Evolutionary conservation across 2,797 vertebrate species (phyloP), one percentile per base, ranked within the genome.

Genomic region (Sebastes jordani): DNA sequence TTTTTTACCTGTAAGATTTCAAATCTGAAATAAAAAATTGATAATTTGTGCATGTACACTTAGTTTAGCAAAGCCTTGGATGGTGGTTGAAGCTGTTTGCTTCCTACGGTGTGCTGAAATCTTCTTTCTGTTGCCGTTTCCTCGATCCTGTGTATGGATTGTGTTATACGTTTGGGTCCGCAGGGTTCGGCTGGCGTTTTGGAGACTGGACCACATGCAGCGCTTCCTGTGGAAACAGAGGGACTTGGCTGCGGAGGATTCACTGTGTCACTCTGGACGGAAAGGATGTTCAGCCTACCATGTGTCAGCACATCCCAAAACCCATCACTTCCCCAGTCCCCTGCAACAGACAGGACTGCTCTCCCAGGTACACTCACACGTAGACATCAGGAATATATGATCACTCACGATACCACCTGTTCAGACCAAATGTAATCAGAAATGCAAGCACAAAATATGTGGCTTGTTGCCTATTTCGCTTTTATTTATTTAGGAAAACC

Each of bases 201-300:
- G 92, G 93, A 0, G 93, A 95, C 63, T 98, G 96, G 97, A 94
- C 91, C 1, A 63, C 74, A 1, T 99, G 98, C 90, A 96, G 97
- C 11, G 85, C 96, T 14, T 94, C 95, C 74, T 99, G 98, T 80
- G 97, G 98, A 56, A 95, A 91, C 76, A 85, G 85, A 61, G 97
- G 97, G 52, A 91, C 86, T 8, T 95, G 92, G 23, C 82, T 92
- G 68, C 95, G 92, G 91, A 92, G 81, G 34, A 82, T 92, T 0
- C 93, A 52, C 36, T 99, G 98, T 56, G 16, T 91, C 36, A 86
- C 82, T 8, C 25, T 82, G 9, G 86, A 89, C 0, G 94, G 94
- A 7, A 89, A 92, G 62, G 90, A 89, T 65, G 96, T 94, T 54
- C 90, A 93, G 4, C 89, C 92, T 22, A 91, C 89, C 0, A 80